Percentiles rank a stretch among this genome's conserved stretches.
Evolutionary conservation across 2,113 vertebrate genomes (phyloP).

Genomic region (Chloropsis hardwickii): DNA sequence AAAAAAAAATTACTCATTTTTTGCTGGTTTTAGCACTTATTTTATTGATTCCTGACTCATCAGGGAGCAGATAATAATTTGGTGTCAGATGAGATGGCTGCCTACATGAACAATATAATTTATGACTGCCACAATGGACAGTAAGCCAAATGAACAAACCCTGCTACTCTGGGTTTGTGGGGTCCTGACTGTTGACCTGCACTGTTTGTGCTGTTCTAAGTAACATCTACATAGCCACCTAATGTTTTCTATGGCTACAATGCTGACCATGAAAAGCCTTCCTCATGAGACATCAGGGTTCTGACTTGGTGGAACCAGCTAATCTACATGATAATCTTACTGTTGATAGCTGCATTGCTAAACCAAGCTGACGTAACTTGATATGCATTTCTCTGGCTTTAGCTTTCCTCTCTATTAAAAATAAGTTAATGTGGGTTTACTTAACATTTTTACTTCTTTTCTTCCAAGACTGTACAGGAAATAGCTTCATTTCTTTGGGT

Average conservation of each 20-base stretch:
- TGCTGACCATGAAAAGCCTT: background rate
- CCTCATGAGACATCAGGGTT: background rate
- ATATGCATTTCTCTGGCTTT: background rate
- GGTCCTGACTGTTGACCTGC: background rate
- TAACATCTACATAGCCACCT: rapidly evolving
- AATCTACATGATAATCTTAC: background rate
- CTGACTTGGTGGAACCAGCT: background rate
- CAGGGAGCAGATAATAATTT: background rate
- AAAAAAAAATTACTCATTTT: background rate
- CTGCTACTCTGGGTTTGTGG: background rate
- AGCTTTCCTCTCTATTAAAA: background rate
- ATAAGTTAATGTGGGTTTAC: background rate
- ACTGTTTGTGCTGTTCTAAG: background rate
- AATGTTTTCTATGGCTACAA: rapidly evolving
- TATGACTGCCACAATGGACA: background rate
- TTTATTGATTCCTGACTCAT: background rate
- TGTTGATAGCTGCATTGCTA: background rate
- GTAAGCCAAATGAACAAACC: background rate
- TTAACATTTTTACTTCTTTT: background rate
- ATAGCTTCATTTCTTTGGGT: background rate
- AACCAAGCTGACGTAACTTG: background rate
- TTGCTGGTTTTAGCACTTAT: background rate
- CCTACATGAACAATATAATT: background rate
- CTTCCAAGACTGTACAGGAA: background rate
- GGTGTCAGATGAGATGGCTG: background rate